Conservation (phyloP, 2,888 invertebrate genomes). For the Stegana nigrithorax region DNA sequence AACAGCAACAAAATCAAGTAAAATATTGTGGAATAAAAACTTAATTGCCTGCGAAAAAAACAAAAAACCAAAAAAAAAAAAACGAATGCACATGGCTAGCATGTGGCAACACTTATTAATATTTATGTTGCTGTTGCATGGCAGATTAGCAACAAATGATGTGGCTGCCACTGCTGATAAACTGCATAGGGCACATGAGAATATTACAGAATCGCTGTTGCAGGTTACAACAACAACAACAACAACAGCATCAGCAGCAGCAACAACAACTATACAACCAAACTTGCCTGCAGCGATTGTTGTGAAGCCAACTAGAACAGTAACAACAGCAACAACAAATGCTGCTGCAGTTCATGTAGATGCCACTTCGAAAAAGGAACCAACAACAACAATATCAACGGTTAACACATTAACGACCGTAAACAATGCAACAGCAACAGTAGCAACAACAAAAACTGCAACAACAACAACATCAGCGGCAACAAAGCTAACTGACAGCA, state of each 20-base stretch:
- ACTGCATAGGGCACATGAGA: too few species aligned
- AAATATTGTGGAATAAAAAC: too few species aligned
- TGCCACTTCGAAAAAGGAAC: not conserved
- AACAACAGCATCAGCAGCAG: slow-evolving; percentile 12
- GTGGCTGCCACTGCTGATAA: not conserved
- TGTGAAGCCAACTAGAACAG: not conserved
- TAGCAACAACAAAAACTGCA: slow-evolving; percentile 21
- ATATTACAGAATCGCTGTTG: too few species aligned
- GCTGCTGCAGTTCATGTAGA: not conserved
- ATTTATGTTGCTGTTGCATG: not conserved
- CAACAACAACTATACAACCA: slow-evolving; percentile 6
- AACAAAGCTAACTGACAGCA: too few species aligned
- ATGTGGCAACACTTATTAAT: not conserved
- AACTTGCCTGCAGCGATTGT: slow-evolving; percentile 20
- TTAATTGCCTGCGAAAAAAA: too few species aligned
- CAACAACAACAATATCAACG: not conserved
- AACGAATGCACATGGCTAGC: not conserved
- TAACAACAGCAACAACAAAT: slow-evolving; percentile 1
- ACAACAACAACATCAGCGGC: slow-evolving; percentile 19
- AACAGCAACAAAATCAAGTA: too few species aligned
- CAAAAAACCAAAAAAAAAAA: not conserved
- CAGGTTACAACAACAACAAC: not conserved
- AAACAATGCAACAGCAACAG: not conserved
- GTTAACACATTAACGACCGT: not conserved
- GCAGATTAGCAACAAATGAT: not conserved